Base-by-base conservation (phyloP, 2,797 vertebrate species). In the Taenioides sp. region DNA sequence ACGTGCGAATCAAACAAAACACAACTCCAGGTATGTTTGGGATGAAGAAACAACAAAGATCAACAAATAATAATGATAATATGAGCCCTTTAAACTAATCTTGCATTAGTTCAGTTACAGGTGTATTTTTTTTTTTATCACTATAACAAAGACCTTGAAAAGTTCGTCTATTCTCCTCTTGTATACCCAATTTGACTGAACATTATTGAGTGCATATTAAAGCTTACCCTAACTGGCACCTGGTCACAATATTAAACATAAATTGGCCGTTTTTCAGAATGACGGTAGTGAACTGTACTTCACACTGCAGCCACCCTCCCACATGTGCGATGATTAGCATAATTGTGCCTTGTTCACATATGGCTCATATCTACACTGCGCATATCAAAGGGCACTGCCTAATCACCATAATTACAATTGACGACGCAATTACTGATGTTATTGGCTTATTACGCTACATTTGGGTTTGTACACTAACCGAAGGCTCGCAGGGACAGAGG, bases 381-480 rank as follows among this genome's bases (percentile, higher is more conserved):
- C 85, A 84, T 91, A 90, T 92, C 87, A 92, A 91, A 89, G 88
- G 84, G 84, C 87, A 89, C 86, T 82, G 74, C 75, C 60, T 92
- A 92, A 94, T 92, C 85, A 81, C 87, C 78, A 75, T 92, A 92
- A 93, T 90, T 92, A 86, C 87, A 87, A 91, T 80, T 89, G 87
- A 92, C 88, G 92, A 90, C 88, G 88, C 89, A 92, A 92, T 92
- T 92, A 91, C 84, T 75, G 84, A 90, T 86, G 92, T 90, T 91
- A 90, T 90, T 89, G 76, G 79, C 78, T 80, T 90, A 85, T 90
- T 91, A 87, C 78, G 85, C 84, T 87, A 89, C 90, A 89, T 87
- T 89, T 82, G 87, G 83, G 85, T 88, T 87, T 71, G 78, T 76
- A 76, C 87, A 77, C 80, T 85, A 67, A 68, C 74, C 60, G 66